Evolutionary conservation across 2,888 invertebrate species (phyloP), one percentile per base, ranked within the genome.

Genomic region (Poecilus cupreus): DNA sequence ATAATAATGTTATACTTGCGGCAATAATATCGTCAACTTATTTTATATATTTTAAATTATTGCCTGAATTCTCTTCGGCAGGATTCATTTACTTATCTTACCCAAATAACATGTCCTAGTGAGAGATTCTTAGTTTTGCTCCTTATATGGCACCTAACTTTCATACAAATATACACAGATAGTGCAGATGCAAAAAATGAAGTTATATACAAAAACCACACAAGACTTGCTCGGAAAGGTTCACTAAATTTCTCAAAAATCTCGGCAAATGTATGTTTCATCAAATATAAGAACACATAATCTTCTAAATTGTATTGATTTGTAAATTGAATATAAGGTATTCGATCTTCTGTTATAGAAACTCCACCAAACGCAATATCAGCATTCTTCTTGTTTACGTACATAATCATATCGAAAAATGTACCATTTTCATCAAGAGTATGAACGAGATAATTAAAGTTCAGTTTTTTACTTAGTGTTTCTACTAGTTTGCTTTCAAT

Each of bases 261-360:
- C 32, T 82, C 75, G n/a, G 39, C 64, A 32, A 82, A 78, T 24
- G 75, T 81, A 13, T 13, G 72, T 64, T 75, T 75, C 20, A 74
- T 57, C 11, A 83, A 32, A 37, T 83, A 83, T 26, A 83, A 81
- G 68, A 83, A 82, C 64, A 82, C 57, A 24, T 83, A 83, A 24
- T 82, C 82, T 70, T 83, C 83, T 20, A 72, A 70, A 51, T 78
- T 78, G 46, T 82, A 83, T 22, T 77, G 77, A n/a, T 60, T 75
- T 18, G 83, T 77, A 57, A 82, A 82, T 22, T 82, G 80, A n/a
- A 75, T 39, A n/a, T 26, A 80, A 0, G 78, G 57, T 2, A 80
- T 60, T 3, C 83, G 49, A 16, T 82, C 79, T n/a, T 72, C 60
- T 13, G 82, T 83, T 20, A 79, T 72, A 8, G 81, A 68, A 8